phyloP scores from a whole-genome alignment of 2,113 vertebrate species.

The Paralichthys olivaceus region DNA sequence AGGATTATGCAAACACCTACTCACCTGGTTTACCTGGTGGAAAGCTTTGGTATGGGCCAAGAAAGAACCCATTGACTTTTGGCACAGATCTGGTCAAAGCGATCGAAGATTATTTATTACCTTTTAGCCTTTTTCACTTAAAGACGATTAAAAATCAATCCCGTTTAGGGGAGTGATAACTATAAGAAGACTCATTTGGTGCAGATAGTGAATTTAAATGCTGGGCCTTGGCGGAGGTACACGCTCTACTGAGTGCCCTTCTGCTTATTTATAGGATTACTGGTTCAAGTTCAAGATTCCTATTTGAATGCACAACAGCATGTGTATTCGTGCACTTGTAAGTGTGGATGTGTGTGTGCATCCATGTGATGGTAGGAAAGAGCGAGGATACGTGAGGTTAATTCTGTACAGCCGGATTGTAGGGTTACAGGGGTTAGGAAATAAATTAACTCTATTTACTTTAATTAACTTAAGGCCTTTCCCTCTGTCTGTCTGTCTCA shows the following conservation, averaged over 20 bases:
- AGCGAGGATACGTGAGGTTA: constrained; percentile 55
- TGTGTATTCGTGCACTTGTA: not conserved
- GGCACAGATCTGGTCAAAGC: no score
- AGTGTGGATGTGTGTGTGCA: not conserved
- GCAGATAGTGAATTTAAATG: no score
- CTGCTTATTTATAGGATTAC: not conserved
- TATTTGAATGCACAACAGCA: not conserved
- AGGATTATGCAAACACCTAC: no score
- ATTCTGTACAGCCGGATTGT: constrained; percentile 52
- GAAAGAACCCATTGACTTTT: no score
- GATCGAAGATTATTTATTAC: no score
- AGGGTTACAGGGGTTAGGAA: constrained; percentile 46
- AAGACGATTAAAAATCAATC: no score
- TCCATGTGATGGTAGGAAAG: constrained; percentile 1
- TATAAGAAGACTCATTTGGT: no score
- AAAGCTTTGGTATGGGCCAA: no score
- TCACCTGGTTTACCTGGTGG: no score
- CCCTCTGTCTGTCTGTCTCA: not conserved
- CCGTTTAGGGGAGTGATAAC: no score
- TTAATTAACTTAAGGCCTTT: constrained; percentile 53
- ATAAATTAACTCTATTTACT: constrained; percentile 62
- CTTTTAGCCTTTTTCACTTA: no score
- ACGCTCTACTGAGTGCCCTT: not conserved
- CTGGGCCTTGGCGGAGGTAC: not conserved
- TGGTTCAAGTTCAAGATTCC: constrained; percentile 15